Base-by-base conservation (phyloP, 2,113 vertebrate species). In the Hyla sarda region DNA sequence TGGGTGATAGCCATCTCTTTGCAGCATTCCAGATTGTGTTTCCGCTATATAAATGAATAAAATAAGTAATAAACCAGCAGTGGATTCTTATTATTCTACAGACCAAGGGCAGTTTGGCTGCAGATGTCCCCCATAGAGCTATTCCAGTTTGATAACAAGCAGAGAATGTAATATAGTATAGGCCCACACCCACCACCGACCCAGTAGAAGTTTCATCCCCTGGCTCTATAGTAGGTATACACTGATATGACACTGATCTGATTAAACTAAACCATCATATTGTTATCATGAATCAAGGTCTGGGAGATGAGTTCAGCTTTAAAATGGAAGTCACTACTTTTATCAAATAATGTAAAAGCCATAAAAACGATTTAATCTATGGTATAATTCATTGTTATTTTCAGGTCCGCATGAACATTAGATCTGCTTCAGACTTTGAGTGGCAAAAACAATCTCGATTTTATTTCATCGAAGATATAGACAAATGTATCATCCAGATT, bases 401-500 rank as follows among this genome's bases (percentile, higher is more conserved):
- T n/a, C 28, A 93, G 93, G 90, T 93, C 37, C 88, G 52, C 23
- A 91, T 92, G 93, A 92, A 92, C 23, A 87, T 93, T 83, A 93
- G 92, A 85, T 92, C 92, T 79, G 71, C 90, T 0, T 91, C 90
- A 82, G 93, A 93, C 86, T 93, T 93, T 90, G 93, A 93, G 86
- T 93, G 93, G 93, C 92, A 93, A 89, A 93, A 93, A 37, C 93
- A 93, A 5, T 92, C 91, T 78, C 89, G 93, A 71, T 93, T 93
- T 90, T 93, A 93, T 89, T 93, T 93, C 84, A 87, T 91, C 30
- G 93, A 93, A 83, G 93, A 93, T 77, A 54, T 90, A 88, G 93
- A 93, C 86, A 93, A 93, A 88, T 93, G 93, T 47, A 5, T 92
- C 78, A 89, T 93, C 82, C 91, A 89, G 87, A 93, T 93, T 84